Base-by-base conservation (phyloP, 2,113 vertebrate genomes). In the Ranitomeya variabilis region DNA sequence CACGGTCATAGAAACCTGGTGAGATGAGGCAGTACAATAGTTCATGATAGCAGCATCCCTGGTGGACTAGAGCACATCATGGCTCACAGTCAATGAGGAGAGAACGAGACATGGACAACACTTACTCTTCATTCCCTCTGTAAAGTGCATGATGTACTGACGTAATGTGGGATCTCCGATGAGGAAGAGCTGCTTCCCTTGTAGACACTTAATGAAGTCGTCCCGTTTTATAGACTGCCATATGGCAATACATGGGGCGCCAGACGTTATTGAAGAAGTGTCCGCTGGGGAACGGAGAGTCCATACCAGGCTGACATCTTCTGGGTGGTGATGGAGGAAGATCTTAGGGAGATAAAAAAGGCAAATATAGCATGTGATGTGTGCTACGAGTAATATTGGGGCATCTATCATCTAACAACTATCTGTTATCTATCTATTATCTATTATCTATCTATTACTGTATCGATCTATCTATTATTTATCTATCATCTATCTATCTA, bases 131-230 rank as follows among this genome's bases (percentile, higher is more conserved):
- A 90, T 37, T 23, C 52, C 57, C 60, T 81, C 87, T 10, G 86
- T 84, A n/a, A 92, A 80, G 74, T 92, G 83, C 10, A 88, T 0
- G 0, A 91, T 91, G 90, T 91, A 93, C 15, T 91, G 90, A 1
- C 67, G 77, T 5, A 90, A 8, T 0, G 89, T 92, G 0, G 90
- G 91, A 54, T 93, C 90, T 84, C 93, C 92, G 57, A 91, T 79
- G 31, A 93, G 76, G 73, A 92, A 93, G 79, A 92, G 71, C 45
- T 87, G 90, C 57, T 91, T 92, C 55, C 90, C 80, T 59, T 90
- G 91, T 45, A 93, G 89, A 19, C 91, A 92, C 6, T 60, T 66
- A 1, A 26, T 91, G 52, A 88, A 91, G 60, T 90, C 74, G 4
- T 11, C 37, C 37, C 73, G 59, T 77, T 21, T 74, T 26, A 15